A percentile compares a stretch with the other conserved stretches of the same genome.
Conservation (phyloP, 2,113 vertebrate species). For the Probosciger aterrimus region DNA sequence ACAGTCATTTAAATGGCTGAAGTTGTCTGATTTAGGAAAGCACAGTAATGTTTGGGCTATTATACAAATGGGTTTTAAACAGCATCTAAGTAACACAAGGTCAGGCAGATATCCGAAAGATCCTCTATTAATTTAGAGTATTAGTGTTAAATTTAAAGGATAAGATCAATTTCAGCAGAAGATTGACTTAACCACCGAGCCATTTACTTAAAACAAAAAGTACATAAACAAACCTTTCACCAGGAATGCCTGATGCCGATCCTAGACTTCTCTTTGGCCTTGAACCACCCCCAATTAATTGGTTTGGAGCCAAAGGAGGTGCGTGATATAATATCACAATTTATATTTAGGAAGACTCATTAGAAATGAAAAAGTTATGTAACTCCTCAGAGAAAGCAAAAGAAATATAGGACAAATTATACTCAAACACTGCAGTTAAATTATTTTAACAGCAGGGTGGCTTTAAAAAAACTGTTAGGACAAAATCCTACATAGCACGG, state of each 20-base stretch:
- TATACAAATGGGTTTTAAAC: conserved; percentile 6
- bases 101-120: neutral
- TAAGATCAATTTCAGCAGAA: conserved; percentile 14
- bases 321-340: conserved; percentile 33
- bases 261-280: conserved; percentile 55
- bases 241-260: neutral
- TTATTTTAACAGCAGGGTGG: conserved; percentile 59
- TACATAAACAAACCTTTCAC: neutral
- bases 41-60: neutral
- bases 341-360: conserved; percentile 70
- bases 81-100: neutral
- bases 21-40: conserved; percentile 6
- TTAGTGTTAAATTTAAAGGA: neutral
- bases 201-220: neutral
- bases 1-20: neutral
- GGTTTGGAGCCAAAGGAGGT: conserved; percentile 48
- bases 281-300: conserved; percentile 63
- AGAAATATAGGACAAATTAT: conserved; percentile 59
- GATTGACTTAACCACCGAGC: neutral
- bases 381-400: conserved; percentile 61
- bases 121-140: neutral
- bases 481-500: conserved; percentile 16
- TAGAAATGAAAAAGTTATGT: conserved; percentile 59
- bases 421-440: conserved; percentile 37
- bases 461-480: conserved; percentile 23